Conservation (phyloP, 2,888 invertebrate species). For the Morinoia aosen region DNA sequence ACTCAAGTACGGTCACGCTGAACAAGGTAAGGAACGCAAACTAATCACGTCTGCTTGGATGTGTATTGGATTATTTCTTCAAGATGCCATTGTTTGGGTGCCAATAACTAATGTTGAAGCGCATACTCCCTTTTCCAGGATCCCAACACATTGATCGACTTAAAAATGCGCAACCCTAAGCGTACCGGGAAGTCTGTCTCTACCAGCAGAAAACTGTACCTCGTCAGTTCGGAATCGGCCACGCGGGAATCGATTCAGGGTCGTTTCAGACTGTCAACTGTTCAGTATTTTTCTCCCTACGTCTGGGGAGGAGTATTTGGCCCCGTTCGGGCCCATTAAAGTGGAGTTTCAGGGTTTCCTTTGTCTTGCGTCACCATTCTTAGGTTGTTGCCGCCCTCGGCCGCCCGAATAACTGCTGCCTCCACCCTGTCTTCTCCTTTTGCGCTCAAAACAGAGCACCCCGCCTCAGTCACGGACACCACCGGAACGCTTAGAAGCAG, state of each 20-base stretch:
- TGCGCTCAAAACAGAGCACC: constrained; percentile 44
- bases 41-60: not conserved
- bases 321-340: constrained; percentile 15
- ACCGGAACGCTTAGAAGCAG: not conserved
- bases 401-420: not conserved
- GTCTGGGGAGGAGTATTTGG: not conserved
- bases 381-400: constrained; percentile 7
- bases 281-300: not conserved
- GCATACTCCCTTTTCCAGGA: constrained; percentile 34
- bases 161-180: not conserved
- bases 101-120: constrained; percentile 37
- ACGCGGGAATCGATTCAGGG: not conserved
- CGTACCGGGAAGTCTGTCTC: not conserved
- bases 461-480: constrained; percentile 23
- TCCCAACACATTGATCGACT: not conserved
- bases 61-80: constrained; percentile 31
- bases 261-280: not conserved
- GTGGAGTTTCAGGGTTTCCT: not conserved
- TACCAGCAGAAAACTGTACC: not conserved
- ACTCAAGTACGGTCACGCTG: not conserved
- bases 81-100: constrained; percentile 49
- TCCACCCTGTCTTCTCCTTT: constrained; percentile 31
- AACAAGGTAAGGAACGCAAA: not conserved
- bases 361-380: constrained; percentile 18
- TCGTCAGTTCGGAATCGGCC: not conserved